Percentiles rank a stretch among this genome's conserved stretches.
phyloP scores from a whole-genome alignment of 2,113 vertebrate species.

The Sebastes schlegelii region DNA sequence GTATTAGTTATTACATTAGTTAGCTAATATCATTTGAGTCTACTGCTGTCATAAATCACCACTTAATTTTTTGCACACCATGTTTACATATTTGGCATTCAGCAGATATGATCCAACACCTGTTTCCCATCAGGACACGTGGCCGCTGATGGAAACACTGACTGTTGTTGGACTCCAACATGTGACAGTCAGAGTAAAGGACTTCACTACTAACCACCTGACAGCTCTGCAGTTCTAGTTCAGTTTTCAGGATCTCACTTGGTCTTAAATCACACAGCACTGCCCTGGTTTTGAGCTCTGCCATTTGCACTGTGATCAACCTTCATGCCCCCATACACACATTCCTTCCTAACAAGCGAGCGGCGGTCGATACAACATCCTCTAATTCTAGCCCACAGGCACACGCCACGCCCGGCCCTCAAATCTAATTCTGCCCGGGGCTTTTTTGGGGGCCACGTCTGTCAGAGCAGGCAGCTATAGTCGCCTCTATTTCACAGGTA shows the following conservation, averaged over 20 bases:
- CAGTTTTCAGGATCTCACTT: background rate
- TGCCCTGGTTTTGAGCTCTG: constrained; percentile 36
- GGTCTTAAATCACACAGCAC: constrained; percentile 18
- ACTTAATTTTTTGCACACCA: background rate
- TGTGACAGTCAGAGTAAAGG: constrained; percentile 6
- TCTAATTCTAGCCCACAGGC: constrained; percentile 67
- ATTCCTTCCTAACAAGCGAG: constrained; percentile 57
- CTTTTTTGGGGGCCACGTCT: constrained; percentile 38
- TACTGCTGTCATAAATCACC: background rate
- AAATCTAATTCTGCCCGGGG: constrained; percentile 69
- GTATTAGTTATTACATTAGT: background rate
- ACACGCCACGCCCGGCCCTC: constrained; percentile 28
- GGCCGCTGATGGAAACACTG: background rate
- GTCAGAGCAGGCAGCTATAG: constrained; percentile 50
- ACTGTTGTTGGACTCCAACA: background rate
- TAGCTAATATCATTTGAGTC: too few relatives aligned
- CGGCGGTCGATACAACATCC: constrained; percentile 55
- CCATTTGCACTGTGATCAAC: constrained; percentile 52
- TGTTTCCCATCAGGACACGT: background rate
- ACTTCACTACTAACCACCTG: constrained; percentile 8
- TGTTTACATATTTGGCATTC: background rate
- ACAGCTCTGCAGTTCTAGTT: background rate
- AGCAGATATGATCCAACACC: background rate
- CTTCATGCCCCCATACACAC: constrained; percentile 1
- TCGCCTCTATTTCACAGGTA: constrained; percentile 74